Evolutionary conservation across 2,888 invertebrate genomes (phyloP).

Genomic region (Tetranychus piercei): DNA sequence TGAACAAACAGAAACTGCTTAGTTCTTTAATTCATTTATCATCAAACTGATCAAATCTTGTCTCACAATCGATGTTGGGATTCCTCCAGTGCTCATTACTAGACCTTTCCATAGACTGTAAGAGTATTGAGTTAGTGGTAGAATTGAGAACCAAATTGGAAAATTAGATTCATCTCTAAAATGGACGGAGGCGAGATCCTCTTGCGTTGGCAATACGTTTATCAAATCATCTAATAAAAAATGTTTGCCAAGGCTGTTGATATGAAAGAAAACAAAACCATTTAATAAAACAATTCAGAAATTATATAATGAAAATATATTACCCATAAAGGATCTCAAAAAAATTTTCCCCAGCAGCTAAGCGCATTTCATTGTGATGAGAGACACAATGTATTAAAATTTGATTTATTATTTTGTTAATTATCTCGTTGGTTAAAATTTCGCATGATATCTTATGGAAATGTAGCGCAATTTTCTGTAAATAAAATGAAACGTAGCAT

Average conservation of each 20-base stretch:
- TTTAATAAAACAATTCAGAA: neutral
- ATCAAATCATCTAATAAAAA: neutral
- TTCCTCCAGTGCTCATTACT: constrained; percentile 8
- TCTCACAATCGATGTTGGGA: neutral
- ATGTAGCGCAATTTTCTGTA: neutral
- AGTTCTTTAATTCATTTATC: no score
- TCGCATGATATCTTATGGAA: neutral
- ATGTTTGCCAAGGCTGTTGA: neutral
- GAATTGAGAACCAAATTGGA: neutral
- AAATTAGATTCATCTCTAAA: constrained; percentile 10
- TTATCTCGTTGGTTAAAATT: neutral
- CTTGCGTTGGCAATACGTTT: neutral
- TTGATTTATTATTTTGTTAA: neutral
- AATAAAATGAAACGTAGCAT: no score
- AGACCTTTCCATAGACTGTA: constrained; percentile 10
- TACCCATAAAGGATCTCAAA: constrained; percentile 6
- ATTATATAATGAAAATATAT: neutral
- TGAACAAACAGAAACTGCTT: no score
- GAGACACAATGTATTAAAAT: constrained; percentile 12
- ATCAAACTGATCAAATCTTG: neutral
- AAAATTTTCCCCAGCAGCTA: neutral
- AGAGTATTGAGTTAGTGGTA: neutral
- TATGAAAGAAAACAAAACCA: neutral
- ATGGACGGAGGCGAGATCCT: neutral
- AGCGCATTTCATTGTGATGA: neutral